Evolutionary conservation across 2,888 invertebrate species (phyloP).

Genomic region (Temnothorax rugatulus): DNA sequence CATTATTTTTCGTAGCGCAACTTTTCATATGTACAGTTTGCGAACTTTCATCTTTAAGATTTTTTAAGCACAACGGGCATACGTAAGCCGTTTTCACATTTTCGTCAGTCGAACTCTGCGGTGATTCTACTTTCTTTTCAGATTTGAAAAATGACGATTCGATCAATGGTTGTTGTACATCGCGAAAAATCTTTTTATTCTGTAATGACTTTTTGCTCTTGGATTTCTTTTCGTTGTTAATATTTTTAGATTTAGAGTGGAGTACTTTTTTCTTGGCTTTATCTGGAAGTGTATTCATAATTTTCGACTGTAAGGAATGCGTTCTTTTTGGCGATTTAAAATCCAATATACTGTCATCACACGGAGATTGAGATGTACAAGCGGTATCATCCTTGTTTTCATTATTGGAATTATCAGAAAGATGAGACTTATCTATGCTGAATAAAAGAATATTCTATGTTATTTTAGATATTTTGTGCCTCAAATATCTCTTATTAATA

Average conservation of each 20-base stretch:
- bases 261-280: slow-evolving; percentile 55
- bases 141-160: slow-evolving; percentile 82
- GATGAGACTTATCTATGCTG: slow-evolving; percentile 34
- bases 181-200: slow-evolving; percentile 58
- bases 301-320: slow-evolving; percentile 59
- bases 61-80: slow-evolving; percentile 84
- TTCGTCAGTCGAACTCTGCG: slow-evolving; percentile 28
- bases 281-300: slow-evolving; percentile 43
- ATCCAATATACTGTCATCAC: slow-evolving; percentile 79
- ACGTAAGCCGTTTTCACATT: slow-evolving; percentile 73
- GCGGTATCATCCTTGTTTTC: not conserved
- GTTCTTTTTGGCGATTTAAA: slow-evolving; percentile 80
- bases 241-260: slow-evolving; percentile 37
- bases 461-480: not conserved
- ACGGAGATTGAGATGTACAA: not conserved
- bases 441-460: not conserved
- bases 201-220: slow-evolving; percentile 38
- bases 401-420: slow-evolving; percentile 17
- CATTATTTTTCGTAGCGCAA: slow-evolving; percentile 84
- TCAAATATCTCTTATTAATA: not conserved
- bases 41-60: slow-evolving; percentile 74
- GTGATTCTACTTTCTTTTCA: slow-evolving; percentile 24
- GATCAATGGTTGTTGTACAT: slow-evolving; percentile 75
- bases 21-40: slow-evolving; percentile 83
- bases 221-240: slow-evolving; percentile 40